Percentiles rank a stretch among this genome's conserved stretches.
Evolutionary conservation across 2,888 invertebrate species (phyloP).

Genomic region (Taenaris catops): DNA sequence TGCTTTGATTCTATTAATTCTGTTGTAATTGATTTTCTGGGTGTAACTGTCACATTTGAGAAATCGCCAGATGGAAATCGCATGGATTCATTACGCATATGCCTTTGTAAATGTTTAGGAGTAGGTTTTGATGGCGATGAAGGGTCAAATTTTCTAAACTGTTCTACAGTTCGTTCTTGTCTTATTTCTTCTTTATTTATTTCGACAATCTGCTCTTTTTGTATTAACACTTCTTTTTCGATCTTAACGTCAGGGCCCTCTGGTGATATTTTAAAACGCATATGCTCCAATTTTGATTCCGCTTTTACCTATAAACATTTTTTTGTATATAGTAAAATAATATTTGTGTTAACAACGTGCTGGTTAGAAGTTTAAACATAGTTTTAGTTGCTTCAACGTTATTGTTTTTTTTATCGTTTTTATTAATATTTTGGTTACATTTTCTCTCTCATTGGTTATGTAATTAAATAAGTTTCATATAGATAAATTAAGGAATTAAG

Average conservation of each 20-base stretch:
- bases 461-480: no score
- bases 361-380: no score
- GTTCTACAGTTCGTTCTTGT: slow-evolving; percentile 55
- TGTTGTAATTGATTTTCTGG: slow-evolving; percentile 59
- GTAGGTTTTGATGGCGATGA: slow-evolving; percentile 72
- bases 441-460: no score
- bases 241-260: slow-evolving; percentile 54
- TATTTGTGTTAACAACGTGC: background rate
- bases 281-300: slow-evolving; percentile 58
- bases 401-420: no score
- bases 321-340: background rate
- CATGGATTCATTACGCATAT: slow-evolving; percentile 77
- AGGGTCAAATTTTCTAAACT: slow-evolving; percentile 66
- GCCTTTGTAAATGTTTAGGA: slow-evolving; percentile 72
- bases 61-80: slow-evolving; percentile 75
- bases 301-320: slow-evolving; percentile 42
- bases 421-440: no score
- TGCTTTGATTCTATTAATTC: slow-evolving; percentile 64
- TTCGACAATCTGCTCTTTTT: slow-evolving; percentile 37
- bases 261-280: slow-evolving; percentile 61
- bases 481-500: no score
- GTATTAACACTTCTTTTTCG: slow-evolving; percentile 41
- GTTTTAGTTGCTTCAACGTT: no score
- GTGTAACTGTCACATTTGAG: slow-evolving; percentile 70
- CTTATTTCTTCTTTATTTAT: slow-evolving; percentile 50